Conservation (phyloP, 1,140 invertebrate species). For the Dinothrombium tinctorium region DNA sequence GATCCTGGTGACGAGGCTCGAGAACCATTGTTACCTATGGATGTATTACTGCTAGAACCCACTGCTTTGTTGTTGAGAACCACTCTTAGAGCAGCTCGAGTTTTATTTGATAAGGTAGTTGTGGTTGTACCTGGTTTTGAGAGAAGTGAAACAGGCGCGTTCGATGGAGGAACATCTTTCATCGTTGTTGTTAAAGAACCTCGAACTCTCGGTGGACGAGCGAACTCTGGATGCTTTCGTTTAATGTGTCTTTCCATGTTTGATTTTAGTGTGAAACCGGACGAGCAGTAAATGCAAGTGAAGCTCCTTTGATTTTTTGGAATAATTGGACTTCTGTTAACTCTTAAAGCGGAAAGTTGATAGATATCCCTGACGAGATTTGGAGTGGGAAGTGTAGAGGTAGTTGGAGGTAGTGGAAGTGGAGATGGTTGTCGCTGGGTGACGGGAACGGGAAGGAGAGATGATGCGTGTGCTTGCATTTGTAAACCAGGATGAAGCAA, state of each 20-base stretch:
- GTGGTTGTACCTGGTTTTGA: constrained; percentile 5
- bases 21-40: not conserved
- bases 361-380: constrained; percentile 1
- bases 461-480: not conserved
- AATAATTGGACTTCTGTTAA: not conserved
- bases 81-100: constrained; percentile 13
- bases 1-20: not conserved
- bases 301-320: constrained; percentile 48
- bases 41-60: not conserved
- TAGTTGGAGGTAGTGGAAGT: constrained; percentile 6
- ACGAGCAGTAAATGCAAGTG: constrained; percentile 61
- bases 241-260: constrained; percentile 85
- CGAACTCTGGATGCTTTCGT: constrained; percentile 56
- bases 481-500: not conserved
- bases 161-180: not conserved
- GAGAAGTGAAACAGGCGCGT: not conserved
- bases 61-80: constrained; percentile 12
- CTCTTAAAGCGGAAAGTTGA: constrained; percentile 1
- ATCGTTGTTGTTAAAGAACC: not conserved
- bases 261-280: constrained; percentile 61
- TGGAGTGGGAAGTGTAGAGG: constrained; percentile 16
- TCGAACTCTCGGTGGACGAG: constrained; percentile 9
- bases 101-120: constrained; percentile 12
- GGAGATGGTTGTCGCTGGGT: constrained; percentile 23
- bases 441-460: not conserved